Percentiles rank a stretch among this genome's conserved stretches.
These are phyloP conservation scores for Meloidogyne chitwoodi DNA, from an alignment of 1,140 invertebrate genomes.

Conservation along the genomic window DNA sequence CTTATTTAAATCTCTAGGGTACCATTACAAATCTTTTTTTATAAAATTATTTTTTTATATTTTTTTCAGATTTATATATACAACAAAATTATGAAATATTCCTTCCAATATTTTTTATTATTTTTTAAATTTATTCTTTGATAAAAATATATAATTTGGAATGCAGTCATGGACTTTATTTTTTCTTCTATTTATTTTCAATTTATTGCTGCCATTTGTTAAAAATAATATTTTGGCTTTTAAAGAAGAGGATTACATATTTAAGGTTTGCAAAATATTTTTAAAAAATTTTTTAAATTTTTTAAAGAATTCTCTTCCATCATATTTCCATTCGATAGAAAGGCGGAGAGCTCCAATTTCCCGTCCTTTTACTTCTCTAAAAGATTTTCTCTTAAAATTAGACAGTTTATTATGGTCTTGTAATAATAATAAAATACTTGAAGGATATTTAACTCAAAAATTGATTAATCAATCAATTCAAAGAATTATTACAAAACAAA, in stretches of 20 bases:
- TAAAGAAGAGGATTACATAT: neutral
- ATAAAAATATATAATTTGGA: neutral
- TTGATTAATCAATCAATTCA: conserved; percentile 31
- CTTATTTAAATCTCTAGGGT: neutral
- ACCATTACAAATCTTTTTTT: neutral
- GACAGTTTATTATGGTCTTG: neutral
- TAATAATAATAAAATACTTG: conserved; percentile 24
- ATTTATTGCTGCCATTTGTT: neutral
- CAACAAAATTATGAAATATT: neutral
- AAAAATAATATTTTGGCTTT: neutral
- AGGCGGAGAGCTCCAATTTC: neutral
- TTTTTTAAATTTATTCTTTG: neutral
- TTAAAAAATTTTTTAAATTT: neutral
- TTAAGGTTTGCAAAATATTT: neutral
- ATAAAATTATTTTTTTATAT: neutral
- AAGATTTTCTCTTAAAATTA: neutral
- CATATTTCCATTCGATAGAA: neutral
- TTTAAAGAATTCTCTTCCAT: neutral
- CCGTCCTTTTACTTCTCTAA: neutral
- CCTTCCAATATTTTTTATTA: neutral
- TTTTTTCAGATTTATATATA: neutral
- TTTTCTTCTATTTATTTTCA: neutral
- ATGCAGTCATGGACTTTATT: neutral
- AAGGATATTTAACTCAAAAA: conserved; percentile 29
- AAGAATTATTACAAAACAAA: neutral